phyloP scores from a whole-genome alignment of 2,113 vertebrate genomes.

The cattle (Bos taurus) region ARS-UCD2.0 NC_037347.1:45897501-45898000 shows the following conservation, averaged over 20 bases:
- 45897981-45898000: background rate
- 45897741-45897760: background rate
- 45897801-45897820: background rate
- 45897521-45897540: background rate
- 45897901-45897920: background rate
- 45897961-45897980: background rate
- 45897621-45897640: background rate
- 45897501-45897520: background rate
- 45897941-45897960: background rate
- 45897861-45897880: background rate
- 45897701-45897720: background rate
- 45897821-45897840: background rate
- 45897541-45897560: background rate
- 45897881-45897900: background rate
- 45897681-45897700: background rate
- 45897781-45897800: background rate
- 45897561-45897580: background rate
- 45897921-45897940: background rate
- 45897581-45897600: background rate
- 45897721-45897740: background rate
- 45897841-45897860: background rate
- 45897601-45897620: background rate
- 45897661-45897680: background rate
- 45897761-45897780: rapidly evolving
- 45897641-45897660: background rate